phyloP scores from a whole-genome alignment of 2,113 vertebrate genomes.

The Chauna torquata region DNA sequence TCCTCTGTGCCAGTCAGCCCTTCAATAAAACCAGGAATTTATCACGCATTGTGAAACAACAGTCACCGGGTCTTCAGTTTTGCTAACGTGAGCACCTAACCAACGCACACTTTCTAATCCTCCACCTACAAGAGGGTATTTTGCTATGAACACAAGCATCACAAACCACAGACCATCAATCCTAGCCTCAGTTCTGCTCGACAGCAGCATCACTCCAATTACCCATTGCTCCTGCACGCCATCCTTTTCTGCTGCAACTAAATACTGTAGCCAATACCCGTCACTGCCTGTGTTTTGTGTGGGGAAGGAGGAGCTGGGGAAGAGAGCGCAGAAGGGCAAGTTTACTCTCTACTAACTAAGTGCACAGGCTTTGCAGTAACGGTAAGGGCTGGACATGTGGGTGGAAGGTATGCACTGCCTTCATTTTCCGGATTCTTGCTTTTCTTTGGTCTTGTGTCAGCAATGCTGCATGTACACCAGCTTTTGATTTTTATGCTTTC shows the following conservation, averaged over 20 bases:
- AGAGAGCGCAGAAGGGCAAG: neutral
- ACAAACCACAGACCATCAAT: neutral
- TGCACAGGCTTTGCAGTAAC: neutral
- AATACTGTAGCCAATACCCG: neutral
- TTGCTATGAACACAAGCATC: neutral
- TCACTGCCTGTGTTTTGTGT: neutral
- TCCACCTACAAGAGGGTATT: neutral
- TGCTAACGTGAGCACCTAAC: neutral
- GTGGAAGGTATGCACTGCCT: neutral
- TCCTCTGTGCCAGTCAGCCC: neutral
- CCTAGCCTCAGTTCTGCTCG: neutral
- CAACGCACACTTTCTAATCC: neutral
- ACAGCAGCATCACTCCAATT: neutral
- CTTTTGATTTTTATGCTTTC: constrained; percentile 45
- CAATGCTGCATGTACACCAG: constrained; percentile 4
- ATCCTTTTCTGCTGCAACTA: neutral
- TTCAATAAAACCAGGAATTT: neutral
- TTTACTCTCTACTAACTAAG: neutral
- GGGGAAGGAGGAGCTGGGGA: neutral
- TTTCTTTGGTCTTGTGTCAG: constrained; percentile 23
- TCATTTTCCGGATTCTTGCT: constrained; percentile 26
- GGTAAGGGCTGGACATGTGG: neutral
- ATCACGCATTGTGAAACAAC: neutral
- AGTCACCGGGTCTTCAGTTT: neutral
- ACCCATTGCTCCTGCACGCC: neutral